Conservation (phyloP, 2,888 invertebrate species). For the Dolichopus griseipennis region DNA sequence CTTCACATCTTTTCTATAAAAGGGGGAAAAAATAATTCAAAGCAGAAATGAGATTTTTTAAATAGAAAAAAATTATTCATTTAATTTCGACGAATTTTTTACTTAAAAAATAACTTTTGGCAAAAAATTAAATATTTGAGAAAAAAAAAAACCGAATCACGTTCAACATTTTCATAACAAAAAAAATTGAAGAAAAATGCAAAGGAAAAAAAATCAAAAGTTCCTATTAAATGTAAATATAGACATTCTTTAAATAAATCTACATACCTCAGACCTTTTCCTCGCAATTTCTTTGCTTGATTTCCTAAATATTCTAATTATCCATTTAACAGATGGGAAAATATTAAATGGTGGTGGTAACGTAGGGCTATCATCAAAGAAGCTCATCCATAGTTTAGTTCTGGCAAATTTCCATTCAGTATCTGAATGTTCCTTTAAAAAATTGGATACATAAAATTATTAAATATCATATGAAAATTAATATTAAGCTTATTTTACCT, state of each 20-base stretch:
- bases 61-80: too few relatives aligned
- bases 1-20: slow-evolving; percentile 47
- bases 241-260: not conserved
- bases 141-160: too few relatives aligned
- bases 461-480: not conserved
- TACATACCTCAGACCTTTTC: slow-evolving; percentile 35
- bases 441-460: not conserved
- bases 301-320: slow-evolving; percentile 57
- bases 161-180: too few relatives aligned
- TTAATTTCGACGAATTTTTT: too few relatives aligned
- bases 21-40: too few relatives aligned
- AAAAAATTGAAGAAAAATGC: not conserved
- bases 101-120: too few relatives aligned
- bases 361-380: slow-evolving; percentile 85
- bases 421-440: slow-evolving; percentile 82
- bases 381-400: slow-evolving; percentile 90
- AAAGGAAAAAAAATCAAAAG: slow-evolving; percentile 11
- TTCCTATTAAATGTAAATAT: not conserved
- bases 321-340: slow-evolving; percentile 75
- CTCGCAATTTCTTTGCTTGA: slow-evolving; percentile 44
- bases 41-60: too few relatives aligned
- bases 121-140: too few relatives aligned
- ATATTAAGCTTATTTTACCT: slow-evolving; percentile 51
- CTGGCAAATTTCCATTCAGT: slow-evolving; percentile 96
- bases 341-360: slow-evolving; percentile 92